These are phyloP conservation scores for Lottia scabra DNA, from an alignment of 2,888 invertebrate species.

Conservation along the genomic window DNA sequence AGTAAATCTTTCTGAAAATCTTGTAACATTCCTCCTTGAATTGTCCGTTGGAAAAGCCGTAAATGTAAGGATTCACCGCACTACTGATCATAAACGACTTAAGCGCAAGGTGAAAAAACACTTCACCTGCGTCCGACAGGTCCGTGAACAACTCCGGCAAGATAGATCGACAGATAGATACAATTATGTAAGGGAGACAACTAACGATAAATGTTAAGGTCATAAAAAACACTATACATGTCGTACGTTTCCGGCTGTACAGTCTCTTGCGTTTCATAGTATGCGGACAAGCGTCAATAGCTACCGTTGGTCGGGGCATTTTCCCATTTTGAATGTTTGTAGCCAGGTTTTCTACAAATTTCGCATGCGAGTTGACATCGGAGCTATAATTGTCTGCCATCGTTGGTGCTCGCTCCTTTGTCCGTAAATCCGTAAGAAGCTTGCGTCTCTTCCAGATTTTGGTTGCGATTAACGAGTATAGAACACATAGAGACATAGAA, in stretches of 20 bases:
- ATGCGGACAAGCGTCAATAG: not conserved
- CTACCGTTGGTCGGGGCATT: not conserved
- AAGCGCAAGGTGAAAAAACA: constrained; percentile 23
- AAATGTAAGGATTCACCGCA: constrained; percentile 33
- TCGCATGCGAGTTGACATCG: not conserved
- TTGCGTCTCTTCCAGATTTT: constrained; percentile 30
- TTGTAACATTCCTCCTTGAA: constrained; percentile 27
- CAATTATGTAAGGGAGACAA: constrained; percentile 31
- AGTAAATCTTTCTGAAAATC: not conserved
- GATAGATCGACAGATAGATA: constrained; percentile 20
- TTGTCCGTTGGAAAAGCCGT: constrained; percentile 34
- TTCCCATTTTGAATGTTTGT: not conserved
- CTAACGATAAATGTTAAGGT: constrained; percentile 30
- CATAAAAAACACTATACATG: constrained; percentile 35
- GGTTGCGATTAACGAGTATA: constrained; percentile 26
- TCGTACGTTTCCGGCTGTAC: constrained; percentile 32
- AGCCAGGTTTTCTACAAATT: not conserved
- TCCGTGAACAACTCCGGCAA: not conserved
- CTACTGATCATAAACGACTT: constrained; percentile 34
- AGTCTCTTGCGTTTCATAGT: constrained; percentile 6
- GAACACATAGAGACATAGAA: constrained; percentile 16
- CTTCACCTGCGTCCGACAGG: constrained; percentile 13
- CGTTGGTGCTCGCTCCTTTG: constrained; percentile 8
- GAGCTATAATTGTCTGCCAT: not conserved
- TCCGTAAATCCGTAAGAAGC: constrained; percentile 20